A percentile compares a stretch with the other conserved stretches of the same genome.
phyloP scores from a whole-genome alignment of 2,113 vertebrate species.

The Hyperopisus bebe region DNA sequence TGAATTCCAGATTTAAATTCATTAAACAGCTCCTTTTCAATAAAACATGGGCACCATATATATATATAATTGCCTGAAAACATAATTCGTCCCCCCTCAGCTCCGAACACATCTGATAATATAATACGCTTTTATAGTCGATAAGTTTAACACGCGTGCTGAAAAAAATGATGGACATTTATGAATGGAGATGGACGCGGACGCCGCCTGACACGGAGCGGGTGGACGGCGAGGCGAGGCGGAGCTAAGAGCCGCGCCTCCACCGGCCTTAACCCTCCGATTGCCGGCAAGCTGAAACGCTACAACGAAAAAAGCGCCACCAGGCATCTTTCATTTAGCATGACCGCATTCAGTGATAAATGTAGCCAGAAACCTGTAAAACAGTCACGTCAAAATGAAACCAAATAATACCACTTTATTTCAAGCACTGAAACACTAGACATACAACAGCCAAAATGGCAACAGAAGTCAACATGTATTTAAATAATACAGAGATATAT shows the following conservation, averaged over 20 bases:
- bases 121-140: neutral
- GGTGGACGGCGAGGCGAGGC: neutral
- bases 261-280: neutral
- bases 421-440: neutral
- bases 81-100: neutral
- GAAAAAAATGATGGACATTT: neutral
- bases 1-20: neutral
- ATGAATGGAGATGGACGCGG: neutral
- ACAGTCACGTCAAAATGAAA: neutral
- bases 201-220: neutral
- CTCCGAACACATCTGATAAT: neutral
- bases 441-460: neutral
- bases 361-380: neutral
- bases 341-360: neutral
- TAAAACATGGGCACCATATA: neutral
- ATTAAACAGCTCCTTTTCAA: neutral
- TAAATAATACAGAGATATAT: neutral
- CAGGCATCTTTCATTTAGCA: neutral
- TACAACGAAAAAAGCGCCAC: neutral
- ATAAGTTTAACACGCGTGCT: neutral
- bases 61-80: neutral
- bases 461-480: constrained; percentile 6
- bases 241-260: neutral
- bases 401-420: neutral
- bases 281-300: neutral